A percentile compares a stretch with the other conserved stretches of the same genome.
phyloP scores from a whole-genome alignment of 2,797 vertebrate species.

The Oceanodroma leucorhoa region DNA sequence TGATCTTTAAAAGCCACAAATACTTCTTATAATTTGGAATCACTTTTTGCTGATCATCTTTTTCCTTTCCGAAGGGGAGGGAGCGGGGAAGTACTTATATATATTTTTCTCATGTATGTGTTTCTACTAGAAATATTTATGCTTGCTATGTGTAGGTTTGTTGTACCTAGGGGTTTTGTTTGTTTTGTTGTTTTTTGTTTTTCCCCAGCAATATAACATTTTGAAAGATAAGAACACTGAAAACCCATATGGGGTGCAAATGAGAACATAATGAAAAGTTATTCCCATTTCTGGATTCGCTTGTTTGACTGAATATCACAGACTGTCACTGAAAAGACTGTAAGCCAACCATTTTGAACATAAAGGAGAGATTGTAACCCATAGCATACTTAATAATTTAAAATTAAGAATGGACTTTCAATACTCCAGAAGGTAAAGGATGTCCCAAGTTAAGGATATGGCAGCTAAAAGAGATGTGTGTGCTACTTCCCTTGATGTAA shows the following conservation, averaged over 20 bases:
- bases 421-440: background rate
- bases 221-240: constrained; percentile 3
- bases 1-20: background rate
- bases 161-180: constrained; percentile 31
- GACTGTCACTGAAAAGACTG: background rate
- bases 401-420: background rate
- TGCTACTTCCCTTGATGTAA: background rate
- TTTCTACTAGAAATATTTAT: constrained; percentile 8
- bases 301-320: constrained; percentile 27
- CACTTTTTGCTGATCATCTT: background rate
- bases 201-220: background rate
- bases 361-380: background rate
- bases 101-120: background rate
- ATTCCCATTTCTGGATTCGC: constrained; percentile 18
- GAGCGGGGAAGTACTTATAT: background rate
- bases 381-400: background rate
- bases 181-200: constrained; percentile 30
- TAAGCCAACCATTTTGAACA: background rate
- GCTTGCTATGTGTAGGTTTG: background rate
- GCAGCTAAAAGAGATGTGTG: background rate
- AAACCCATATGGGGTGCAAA: constrained; percentile 39
- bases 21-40: background rate
- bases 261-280: constrained; percentile 49
- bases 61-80: background rate
- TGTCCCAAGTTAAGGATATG: background rate